phyloP scores from a whole-genome alignment of 2,888 invertebrate species.

The Norana najaformis region DNA sequence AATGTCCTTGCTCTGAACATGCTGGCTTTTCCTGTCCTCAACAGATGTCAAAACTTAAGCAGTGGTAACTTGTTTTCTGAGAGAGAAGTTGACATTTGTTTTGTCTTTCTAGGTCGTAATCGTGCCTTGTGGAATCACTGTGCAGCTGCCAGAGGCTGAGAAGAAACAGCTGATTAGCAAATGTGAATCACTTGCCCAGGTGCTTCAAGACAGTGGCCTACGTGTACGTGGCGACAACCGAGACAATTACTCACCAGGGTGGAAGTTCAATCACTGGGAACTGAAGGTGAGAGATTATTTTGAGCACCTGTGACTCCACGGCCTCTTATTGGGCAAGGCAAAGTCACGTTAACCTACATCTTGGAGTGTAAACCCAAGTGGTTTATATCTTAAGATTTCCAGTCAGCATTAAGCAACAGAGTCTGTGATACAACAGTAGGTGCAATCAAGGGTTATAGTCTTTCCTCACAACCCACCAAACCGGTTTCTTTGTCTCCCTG shows the following conservation, averaged over 20 bases:
- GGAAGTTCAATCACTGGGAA: slow-evolving; percentile 99
- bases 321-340: not conserved
- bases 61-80: not conserved
- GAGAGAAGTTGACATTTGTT: not conserved
- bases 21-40: not conserved
- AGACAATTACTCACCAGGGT: slow-evolving; percentile 95
- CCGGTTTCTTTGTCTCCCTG: no score
- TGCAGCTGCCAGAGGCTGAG: slow-evolving; percentile 75
- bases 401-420: no score
- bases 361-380: not conserved
- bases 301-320: not conserved
- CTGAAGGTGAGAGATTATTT: slow-evolving; percentile 71
- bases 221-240: slow-evolving; percentile 83
- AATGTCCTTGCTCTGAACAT: not conserved
- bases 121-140: slow-evolving; percentile 94
- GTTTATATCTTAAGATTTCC: not conserved
- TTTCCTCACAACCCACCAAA: no score
- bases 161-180: slow-evolving; percentile 69
- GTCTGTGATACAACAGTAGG: no score
- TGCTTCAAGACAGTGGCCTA: slow-evolving; percentile 65
- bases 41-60: not conserved
- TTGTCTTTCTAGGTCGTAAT: slow-evolving; percentile 70
- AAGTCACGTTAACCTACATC: no score
- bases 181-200: slow-evolving; percentile 73
- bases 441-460: no score